Evolutionary conservation across 1,140 invertebrate genomes (phyloP).

Genomic region (Augochlora pura): DNA sequence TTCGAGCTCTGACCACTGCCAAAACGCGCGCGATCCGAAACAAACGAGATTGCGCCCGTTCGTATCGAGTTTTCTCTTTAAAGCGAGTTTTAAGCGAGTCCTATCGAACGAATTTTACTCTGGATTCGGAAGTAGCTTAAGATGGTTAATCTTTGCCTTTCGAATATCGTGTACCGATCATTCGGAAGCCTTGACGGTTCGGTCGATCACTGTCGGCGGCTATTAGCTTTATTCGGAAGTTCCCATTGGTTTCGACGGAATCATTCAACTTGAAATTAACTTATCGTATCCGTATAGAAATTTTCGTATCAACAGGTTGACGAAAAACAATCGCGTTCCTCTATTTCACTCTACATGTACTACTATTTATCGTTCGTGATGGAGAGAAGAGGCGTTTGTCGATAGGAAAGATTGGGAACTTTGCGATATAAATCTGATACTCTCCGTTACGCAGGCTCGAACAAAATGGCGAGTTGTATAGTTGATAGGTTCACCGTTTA

Average conservation of each 20-base stretch:
- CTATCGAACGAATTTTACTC: slow-evolving; percentile 14
- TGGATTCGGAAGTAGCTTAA: slow-evolving; percentile 11
- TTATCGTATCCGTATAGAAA: too few relatives aligned
- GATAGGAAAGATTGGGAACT: neutral
- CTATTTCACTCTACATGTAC: too few relatives aligned
- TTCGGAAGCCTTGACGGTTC: neutral
- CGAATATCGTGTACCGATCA: neutral
- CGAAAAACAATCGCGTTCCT: too few relatives aligned
- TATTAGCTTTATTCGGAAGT: neutral
- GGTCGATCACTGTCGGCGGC: neutral
- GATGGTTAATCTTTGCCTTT: slow-evolving; percentile 3
- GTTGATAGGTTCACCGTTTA: neutral
- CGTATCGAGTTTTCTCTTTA: slow-evolving; percentile 9
- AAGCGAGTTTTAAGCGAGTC: slow-evolving; percentile 9
- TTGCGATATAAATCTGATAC: neutral
- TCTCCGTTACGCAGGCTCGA: neutral
- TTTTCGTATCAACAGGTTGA: too few relatives aligned
- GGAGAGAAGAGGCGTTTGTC: neutral
- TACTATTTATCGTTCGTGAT: too few relatives aligned
- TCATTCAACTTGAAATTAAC: too few relatives aligned
- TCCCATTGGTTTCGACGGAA: neutral
- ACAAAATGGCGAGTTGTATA: neutral
- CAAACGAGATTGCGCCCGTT: slow-evolving; percentile 4
- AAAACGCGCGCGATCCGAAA: slow-evolving; percentile 41
- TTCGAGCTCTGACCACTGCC: slow-evolving; percentile 73